A percentile compares a stretch with the other conserved stretches of the same genome.
These are phyloP conservation scores for Megalops atlanticus DNA, from an alignment of 2,113 vertebrate genomes.

Conservation along the genomic window DNA sequence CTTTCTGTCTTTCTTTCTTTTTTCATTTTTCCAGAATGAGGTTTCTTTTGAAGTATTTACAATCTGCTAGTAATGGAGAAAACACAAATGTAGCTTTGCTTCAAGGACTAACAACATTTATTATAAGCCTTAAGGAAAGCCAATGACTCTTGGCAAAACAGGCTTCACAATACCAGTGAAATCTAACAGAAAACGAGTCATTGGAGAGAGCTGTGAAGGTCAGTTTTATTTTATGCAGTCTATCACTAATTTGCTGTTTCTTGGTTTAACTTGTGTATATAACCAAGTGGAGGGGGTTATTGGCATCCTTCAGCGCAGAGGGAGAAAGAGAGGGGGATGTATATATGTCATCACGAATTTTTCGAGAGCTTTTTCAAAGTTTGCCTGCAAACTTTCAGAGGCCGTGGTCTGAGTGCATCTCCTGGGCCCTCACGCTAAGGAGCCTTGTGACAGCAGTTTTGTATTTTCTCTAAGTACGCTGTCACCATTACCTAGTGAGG, in stretches of 20 bases:
- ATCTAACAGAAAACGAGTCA: constrained; percentile 7
- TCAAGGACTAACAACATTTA: constrained; percentile 42
- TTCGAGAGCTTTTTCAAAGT: constrained; percentile 60
- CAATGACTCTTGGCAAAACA: constrained; percentile 43
- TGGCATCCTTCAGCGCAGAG: constrained; percentile 30
- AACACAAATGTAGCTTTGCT: constrained; percentile 37
- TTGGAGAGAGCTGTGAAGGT: constrained; percentile 50
- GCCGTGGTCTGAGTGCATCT: constrained; percentile 48
- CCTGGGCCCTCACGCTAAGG: constrained; percentile 46
- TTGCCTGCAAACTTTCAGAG: constrained; percentile 58
- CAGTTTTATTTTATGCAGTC: constrained; percentile 47
- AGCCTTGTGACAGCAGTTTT: not conserved
- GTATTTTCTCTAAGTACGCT: constrained; percentile 36
- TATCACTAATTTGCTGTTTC: constrained; percentile 56
- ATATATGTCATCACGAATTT: constrained; percentile 14
- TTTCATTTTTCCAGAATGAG: constrained; percentile 32
- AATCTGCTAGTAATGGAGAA: constrained; percentile 41
- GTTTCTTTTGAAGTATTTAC: constrained; percentile 47
- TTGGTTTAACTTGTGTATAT: constrained; percentile 51
- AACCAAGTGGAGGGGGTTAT: constrained; percentile 46
- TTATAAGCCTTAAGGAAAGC: constrained; percentile 37
- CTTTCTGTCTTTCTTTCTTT: constrained; percentile 25
- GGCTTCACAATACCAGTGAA: constrained; percentile 39
- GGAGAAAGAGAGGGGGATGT: constrained; percentile 39
- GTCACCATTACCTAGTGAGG: constrained; percentile 44